Conservation (phyloP, 2,113 vertebrate genomes). For the Eulacestoma nigropectus region DNA sequence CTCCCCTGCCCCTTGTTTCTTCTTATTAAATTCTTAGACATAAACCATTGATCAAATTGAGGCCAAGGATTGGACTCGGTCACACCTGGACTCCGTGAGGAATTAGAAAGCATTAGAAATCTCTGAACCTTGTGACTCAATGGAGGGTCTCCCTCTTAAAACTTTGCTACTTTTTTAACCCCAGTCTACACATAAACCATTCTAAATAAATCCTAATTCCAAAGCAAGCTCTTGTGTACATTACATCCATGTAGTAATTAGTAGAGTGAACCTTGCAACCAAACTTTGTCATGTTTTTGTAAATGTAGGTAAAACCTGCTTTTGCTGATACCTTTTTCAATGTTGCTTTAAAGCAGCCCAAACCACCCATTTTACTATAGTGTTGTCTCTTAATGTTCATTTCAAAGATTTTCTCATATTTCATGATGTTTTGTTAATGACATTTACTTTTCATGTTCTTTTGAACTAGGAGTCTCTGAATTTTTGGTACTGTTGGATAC, state of each 20-base stretch:
- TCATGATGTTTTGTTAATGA: neutral
- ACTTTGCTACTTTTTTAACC: neutral
- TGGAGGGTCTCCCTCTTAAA: neutral
- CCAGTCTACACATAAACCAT: neutral
- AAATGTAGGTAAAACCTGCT: neutral
- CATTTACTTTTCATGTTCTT: neutral
- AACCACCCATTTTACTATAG: neutral
- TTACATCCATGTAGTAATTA: neutral
- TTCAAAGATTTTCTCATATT: neutral
- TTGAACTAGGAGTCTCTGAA: neutral
- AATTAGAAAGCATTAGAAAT: neutral
- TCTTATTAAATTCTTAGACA: neutral
- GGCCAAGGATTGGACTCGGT: neutral
- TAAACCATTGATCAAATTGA: neutral
- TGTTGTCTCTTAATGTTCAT: neutral
- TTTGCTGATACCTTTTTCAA: neutral
- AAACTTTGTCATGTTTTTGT: neutral
- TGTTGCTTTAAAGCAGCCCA: neutral
- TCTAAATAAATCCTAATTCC: neutral
- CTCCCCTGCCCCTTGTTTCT: neutral
- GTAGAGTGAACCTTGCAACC: neutral
- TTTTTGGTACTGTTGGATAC: neutral
- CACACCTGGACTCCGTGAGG: fast-evolving
- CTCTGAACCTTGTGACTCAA: neutral
- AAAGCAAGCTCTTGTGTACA: neutral